Evolutionary conservation across 2,888 invertebrate species (phyloP).

Genomic region (Epinotia demarniana): DNA sequence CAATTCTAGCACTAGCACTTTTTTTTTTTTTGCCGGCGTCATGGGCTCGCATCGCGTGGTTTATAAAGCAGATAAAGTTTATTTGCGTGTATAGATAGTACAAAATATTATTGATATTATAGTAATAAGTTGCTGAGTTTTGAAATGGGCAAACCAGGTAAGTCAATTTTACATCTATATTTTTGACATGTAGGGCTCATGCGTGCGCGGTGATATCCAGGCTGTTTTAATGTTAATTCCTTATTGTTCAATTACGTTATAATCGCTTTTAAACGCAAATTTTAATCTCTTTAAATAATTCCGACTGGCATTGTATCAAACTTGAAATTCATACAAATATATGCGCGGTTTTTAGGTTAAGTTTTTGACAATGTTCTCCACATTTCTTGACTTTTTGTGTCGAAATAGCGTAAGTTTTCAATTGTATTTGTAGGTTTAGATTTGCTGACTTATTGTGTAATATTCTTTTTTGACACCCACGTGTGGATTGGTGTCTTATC

Average conservation of each 20-base stretch:
- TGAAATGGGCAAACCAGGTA: slow-evolving; percentile 78
- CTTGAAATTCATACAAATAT: neutral
- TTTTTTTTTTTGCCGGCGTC: no score
- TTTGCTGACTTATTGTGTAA: neutral
- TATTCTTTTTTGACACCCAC: slow-evolving; percentile 14
- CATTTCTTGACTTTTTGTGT: neutral
- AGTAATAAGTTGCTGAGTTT: slow-evolving; percentile 47
- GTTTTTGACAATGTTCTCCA: neutral
- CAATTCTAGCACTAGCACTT: no score
- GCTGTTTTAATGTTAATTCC: slow-evolving; percentile 50
- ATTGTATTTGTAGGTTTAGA: neutral
- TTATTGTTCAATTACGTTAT: slow-evolving; percentile 21
- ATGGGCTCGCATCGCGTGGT: slow-evolving; percentile 65
- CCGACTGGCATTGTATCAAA: neutral
- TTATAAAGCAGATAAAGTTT: slow-evolving; percentile 65
- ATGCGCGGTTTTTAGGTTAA: slow-evolving; percentile 30
- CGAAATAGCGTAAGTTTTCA: neutral
- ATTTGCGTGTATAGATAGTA: slow-evolving; percentile 70
- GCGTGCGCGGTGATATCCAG: slow-evolving; percentile 55
- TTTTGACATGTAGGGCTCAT: slow-evolving; percentile 3
- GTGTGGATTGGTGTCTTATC: slow-evolving; percentile 20
- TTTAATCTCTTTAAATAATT: neutral
- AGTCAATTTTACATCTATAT: slow-evolving; percentile 51
- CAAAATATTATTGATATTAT: slow-evolving; percentile 43
- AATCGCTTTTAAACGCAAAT: neutral